Conservation (phyloP, 2,888 invertebrate species). For the Beris morrisii region DNA sequence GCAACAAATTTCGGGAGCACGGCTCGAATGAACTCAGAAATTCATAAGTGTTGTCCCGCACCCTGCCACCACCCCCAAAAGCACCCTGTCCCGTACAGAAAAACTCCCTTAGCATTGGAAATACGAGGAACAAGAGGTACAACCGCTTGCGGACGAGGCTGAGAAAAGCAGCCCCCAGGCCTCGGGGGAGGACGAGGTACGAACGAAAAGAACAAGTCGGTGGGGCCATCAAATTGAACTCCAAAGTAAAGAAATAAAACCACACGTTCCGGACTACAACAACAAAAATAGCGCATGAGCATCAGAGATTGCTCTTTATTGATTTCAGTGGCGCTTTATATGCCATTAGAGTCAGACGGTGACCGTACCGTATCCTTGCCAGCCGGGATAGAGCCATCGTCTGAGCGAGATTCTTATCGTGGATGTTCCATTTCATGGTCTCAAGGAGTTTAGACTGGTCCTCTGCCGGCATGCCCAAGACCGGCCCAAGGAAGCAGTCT, state of each 20-base stretch:
- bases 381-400: conserved; percentile 34
- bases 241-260: conserved; percentile 38
- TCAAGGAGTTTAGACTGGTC: conserved; percentile 36
- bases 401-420: conserved; percentile 40
- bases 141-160: conserved; percentile 1
- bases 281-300: conserved; percentile 42
- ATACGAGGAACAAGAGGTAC: conserved; percentile 4
- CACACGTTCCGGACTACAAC: conserved; percentile 31
- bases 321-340: conserved; percentile 43
- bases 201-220: conserved; percentile 18
- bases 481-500: conserved; percentile 36
- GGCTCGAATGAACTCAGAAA: conserved; percentile 39
- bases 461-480: conserved; percentile 9
- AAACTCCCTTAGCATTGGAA: conserved; percentile 5
- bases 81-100: conserved; percentile 26
- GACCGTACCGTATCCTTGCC: conserved; percentile 24
- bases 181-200: not conserved
- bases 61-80: conserved; percentile 1
- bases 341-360: conserved; percentile 39
- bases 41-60: conserved; percentile 36
- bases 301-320: conserved; percentile 42
- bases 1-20: conserved; percentile 37
- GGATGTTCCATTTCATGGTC: conserved; percentile 39
- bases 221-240: conserved; percentile 35
- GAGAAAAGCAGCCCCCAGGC: not conserved